Conservation (phyloP, 1,140 invertebrate genomes). For the Solen grandis region DNA sequence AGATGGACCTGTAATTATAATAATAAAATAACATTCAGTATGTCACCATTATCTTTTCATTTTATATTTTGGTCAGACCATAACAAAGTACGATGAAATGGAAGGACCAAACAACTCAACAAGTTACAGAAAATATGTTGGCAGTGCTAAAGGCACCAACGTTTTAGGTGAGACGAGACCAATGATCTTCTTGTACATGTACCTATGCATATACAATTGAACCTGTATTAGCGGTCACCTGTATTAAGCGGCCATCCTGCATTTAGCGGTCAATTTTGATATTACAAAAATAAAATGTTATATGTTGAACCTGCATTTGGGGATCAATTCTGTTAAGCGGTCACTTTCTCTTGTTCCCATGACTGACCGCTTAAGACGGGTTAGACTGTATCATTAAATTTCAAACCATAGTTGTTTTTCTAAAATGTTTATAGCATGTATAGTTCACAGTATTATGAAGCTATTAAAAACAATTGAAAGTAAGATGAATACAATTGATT, state of each 20-base stretch:
- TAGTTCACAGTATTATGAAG: no score
- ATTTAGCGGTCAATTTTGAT: no score
- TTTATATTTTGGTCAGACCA: slow-evolving; percentile 73
- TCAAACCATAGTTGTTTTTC: neutral
- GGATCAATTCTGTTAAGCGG: no score
- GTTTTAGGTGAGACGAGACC: slow-evolving; percentile 27
- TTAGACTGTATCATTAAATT: neutral
- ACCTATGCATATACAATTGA: no score
- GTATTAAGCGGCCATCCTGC: no score
- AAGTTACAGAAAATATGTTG: slow-evolving; percentile 14
- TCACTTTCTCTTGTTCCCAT: no score
- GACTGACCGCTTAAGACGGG: no score
- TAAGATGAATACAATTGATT: no score
- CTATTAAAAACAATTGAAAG: no score
- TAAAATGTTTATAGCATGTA: neutral
- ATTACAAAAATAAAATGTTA: no score
- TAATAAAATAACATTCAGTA: neutral
- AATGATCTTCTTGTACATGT: neutral
- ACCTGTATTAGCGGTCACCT: no score
- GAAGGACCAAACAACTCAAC: neutral
- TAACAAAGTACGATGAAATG: slow-evolving; percentile 39
- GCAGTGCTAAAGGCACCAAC: slow-evolving; percentile 34
- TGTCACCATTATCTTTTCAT: neutral
- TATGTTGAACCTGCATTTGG: no score
- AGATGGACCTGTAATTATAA: neutral